Evolutionary conservation across 2,113 vertebrate species (phyloP).

Genomic region (Neogale vison): DNA sequence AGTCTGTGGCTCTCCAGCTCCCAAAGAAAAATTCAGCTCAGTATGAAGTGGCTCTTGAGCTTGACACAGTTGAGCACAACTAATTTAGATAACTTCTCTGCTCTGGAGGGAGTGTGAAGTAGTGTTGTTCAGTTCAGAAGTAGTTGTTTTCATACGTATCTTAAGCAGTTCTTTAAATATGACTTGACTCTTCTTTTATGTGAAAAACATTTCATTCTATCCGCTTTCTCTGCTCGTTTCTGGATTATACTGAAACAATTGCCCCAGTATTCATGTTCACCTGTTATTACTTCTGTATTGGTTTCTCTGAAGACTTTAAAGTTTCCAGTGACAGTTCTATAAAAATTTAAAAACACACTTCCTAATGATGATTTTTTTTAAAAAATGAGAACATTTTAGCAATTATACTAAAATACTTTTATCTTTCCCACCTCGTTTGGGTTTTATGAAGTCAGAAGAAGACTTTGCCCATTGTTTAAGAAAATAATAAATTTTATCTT

Average conservation of each 20-base stretch:
- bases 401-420: not conserved
- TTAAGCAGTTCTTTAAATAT: not conserved
- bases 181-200: not conserved
- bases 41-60: not conserved
- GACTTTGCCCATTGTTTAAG: not conserved
- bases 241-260: not conserved
- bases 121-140: not conserved
- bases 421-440: not conserved
- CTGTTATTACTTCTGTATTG: not conserved
- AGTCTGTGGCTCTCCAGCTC: not conserved
- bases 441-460: not conserved
- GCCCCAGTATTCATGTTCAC: not conserved
- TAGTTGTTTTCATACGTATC: not conserved
- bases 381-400: not conserved
- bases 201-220: not conserved
- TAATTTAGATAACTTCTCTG: not conserved
- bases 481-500: not conserved
- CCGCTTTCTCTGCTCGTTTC: not conserved
- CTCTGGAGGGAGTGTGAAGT: not conserved
- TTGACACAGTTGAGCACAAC: not conserved
- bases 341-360: not conserved
- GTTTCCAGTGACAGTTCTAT: not conserved
- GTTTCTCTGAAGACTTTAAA: conserved; percentile 24
- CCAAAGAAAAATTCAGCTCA: not conserved
- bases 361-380: not conserved